phyloP scores from a whole-genome alignment of 2,888 invertebrate genomes.

The Furcula furcula region DNA sequence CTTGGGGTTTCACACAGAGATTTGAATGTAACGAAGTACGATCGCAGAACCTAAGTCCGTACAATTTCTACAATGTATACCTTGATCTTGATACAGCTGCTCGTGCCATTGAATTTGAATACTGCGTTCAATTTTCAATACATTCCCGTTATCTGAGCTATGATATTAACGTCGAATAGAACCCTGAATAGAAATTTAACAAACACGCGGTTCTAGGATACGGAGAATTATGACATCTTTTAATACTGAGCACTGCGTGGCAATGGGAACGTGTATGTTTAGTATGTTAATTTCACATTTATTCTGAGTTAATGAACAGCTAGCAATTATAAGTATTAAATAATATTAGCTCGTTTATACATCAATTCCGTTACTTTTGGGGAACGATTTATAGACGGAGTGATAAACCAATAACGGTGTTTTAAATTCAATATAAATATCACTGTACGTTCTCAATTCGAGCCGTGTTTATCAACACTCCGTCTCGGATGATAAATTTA shows the following conservation, averaged over 20 bases:
- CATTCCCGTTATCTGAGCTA: constrained; percentile 14
- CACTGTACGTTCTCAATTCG: constrained; percentile 15
- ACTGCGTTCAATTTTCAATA: constrained; percentile 14
- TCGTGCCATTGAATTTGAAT: constrained; percentile 19
- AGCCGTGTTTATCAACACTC: constrained; percentile 42
- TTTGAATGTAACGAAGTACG: constrained; percentile 11
- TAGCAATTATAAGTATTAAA: too few species aligned
- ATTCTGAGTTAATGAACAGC: too few species aligned
- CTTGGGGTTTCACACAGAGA: constrained; percentile 29
- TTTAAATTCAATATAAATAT: constrained; percentile 14
- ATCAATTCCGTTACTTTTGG: too few species aligned
- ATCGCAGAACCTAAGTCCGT: constrained; percentile 19
- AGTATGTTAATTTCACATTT: too few species aligned
- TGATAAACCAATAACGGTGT: background rate
- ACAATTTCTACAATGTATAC: constrained; percentile 26
- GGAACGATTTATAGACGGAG: background rate
- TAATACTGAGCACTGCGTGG: too few species aligned
- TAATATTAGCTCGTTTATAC: too few species aligned
- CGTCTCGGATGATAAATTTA: constrained; percentile 47
- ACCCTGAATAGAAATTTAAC: background rate
- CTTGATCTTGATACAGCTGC: constrained; percentile 13
- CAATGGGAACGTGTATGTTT: too few species aligned
- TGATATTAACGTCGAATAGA: constrained; percentile 10
- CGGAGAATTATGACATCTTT: too few species aligned
- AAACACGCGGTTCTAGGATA: too few species aligned